phyloP scores from a whole-genome alignment of 1,140 invertebrate species.

The Ooceraea biroi region DNA sequence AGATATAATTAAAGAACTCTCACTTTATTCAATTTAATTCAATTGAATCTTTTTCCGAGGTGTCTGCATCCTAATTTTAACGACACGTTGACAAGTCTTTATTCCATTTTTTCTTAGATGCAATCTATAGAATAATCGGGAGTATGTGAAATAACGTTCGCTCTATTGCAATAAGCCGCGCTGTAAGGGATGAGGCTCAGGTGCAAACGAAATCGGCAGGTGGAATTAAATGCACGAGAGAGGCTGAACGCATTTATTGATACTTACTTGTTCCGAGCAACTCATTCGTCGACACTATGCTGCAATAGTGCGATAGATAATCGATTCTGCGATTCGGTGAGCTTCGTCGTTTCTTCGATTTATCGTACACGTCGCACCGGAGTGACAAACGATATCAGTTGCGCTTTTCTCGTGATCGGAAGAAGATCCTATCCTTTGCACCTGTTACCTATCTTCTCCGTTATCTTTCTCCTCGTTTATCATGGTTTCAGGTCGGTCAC shows the following conservation, averaged over 20 bases:
- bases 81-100: not conserved
- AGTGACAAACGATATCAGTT: slow-evolving; percentile 69
- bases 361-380: slow-evolving; percentile 55
- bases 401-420: slow-evolving; percentile 30
- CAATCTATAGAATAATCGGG: not conserved
- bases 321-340: slow-evolving; percentile 46
- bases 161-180: slow-evolving; percentile 12
- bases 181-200: slow-evolving; percentile 32
- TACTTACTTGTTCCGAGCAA: slow-evolving; percentile 45
- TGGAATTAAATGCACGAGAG: slow-evolving; percentile 30
- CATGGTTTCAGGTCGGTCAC: slow-evolving; percentile 26
- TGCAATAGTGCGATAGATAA: slow-evolving; percentile 40
- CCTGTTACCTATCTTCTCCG: slow-evolving; percentile 11
- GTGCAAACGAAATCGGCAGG: slow-evolving; percentile 44
- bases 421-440: slow-evolving; percentile 44
- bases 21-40: not conserved
- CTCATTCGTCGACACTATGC: slow-evolving; percentile 38
- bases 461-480: slow-evolving; percentile 37
- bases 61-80: not conserved
- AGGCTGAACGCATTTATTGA: slow-evolving; percentile 46
- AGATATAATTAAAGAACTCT: not conserved
- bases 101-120: not conserved
- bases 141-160: slow-evolving; percentile 3
- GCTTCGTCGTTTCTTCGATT: slow-evolving; percentile 62
- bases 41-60: not conserved